phyloP scores from a whole-genome alignment of 2,797 vertebrate species.

The Galago senegalensis region DNA sequence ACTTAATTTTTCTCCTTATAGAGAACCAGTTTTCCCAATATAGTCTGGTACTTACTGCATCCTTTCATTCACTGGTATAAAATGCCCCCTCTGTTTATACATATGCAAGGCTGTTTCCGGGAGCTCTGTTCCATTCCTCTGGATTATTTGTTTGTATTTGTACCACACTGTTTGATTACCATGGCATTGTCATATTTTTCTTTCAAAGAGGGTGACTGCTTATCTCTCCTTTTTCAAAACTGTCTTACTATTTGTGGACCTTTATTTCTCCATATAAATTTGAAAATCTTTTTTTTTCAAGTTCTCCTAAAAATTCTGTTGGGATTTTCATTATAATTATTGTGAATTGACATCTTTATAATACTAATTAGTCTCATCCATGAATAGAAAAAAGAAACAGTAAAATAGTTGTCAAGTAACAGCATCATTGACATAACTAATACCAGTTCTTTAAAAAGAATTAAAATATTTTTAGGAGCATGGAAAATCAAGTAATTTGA shows the following conservation, averaged over 20 bases:
- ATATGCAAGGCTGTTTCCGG: not conserved
- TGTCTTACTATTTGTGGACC: not conserved
- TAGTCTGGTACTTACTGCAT: not conserved
- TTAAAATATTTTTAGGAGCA: constrained; percentile 5
- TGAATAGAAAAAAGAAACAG: not conserved
- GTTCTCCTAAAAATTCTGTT: constrained; percentile 14
- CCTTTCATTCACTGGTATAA: not conserved
- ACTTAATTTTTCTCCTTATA: constrained; percentile 48
- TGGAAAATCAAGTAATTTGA: not conserved
- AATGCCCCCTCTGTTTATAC: not conserved
- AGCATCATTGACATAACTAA: constrained; percentile 45
- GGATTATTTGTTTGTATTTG: not conserved
- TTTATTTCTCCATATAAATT: constrained; percentile 14
- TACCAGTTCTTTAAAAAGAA: constrained; percentile 27
- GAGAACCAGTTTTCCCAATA: constrained; percentile 25
- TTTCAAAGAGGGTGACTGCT: constrained; percentile 28
- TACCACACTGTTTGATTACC: not conserved
- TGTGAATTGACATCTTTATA: constrained; percentile 39
- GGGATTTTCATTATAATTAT: constrained; percentile 34
- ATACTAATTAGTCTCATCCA: constrained; percentile 16
- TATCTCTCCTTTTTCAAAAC: constrained; percentile 49
- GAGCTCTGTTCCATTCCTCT: not conserved
- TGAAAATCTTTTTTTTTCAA: constrained; percentile 8
- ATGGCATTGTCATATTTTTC: not conserved
- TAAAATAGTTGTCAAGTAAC: not conserved